Evolutionary conservation across 2,888 invertebrate genomes (phyloP), one percentile per base, ranked within the genome.

Genomic region (Cylindroiulus punctatus): DNA sequence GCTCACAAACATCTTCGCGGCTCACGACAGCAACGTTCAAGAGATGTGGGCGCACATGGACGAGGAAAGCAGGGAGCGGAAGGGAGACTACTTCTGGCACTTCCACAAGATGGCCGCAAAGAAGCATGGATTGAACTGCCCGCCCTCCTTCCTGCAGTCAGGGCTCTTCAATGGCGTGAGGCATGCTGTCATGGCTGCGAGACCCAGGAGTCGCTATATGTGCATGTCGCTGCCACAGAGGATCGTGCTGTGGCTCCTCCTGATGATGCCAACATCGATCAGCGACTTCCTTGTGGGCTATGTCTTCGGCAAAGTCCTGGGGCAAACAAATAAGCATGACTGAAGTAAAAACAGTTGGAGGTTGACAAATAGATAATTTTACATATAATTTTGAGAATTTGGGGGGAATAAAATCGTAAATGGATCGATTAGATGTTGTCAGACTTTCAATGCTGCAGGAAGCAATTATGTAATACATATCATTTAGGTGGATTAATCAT

Each of bases 1-100:
- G 0, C 92, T 93, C 83, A 96, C 95, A 89, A 94, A 94, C 89
- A 93, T 97, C 87, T 92, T 95, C 89, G 91, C 93, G 0, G 92
- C 91, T 7, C 96, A 96, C 90, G 90, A 91, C 36, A 90, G 91
- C 40, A 91, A 94, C 86, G 94, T 93, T 12, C 91, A 93, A 32
- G 91, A 92, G 88, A 96, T 96, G 96, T 91, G 93, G 86, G 90
- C 92, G 3, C 91, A 92, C 86, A 93, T 96, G 90, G 92, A 92
- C 65, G 90, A 91, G 0, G 95, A 95, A 89, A 94, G 94, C 88
- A 92, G 91, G 88, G 88, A 90, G 0, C 93, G 94, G 89, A 95
- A 95, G 89, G 94, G 92, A 5, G 92, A 93, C 36, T 95, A 94
- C 90, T 95, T 96, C 88, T 91, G 92, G 52, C 90, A 91, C 19